Conservation (phyloP, 2,797 vertebrate genomes). For the Sylvilagus floridanus region DNA sequence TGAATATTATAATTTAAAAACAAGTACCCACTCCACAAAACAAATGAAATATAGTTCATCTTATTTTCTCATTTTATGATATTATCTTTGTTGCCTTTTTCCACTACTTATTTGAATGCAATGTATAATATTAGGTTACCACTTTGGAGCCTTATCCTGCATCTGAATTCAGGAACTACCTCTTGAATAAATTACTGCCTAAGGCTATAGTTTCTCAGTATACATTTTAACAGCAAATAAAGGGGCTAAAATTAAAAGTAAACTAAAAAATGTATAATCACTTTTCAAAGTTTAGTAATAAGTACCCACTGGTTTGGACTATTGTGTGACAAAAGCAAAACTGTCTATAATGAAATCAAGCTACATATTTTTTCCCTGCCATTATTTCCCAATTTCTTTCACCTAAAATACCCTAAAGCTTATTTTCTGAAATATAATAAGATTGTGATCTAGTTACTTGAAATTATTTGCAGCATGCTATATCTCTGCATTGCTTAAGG, state of each 20-base stretch:
- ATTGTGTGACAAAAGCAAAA: slow-evolving; percentile 49
- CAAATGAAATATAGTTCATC: slow-evolving; percentile 48
- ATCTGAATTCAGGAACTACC: slow-evolving; percentile 34
- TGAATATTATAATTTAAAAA: slow-evolving; percentile 69
- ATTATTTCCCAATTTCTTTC: slow-evolving; percentile 45
- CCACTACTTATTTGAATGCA: slow-evolving; percentile 53
- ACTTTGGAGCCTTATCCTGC: not conserved
- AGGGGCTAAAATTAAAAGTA: slow-evolving; percentile 59
- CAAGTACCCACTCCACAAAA: not conserved
- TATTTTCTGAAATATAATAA: slow-evolving; percentile 53
- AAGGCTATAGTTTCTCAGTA: slow-evolving; percentile 34
- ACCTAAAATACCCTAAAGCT: slow-evolving; percentile 42
- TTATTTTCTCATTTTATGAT: slow-evolving; percentile 24
- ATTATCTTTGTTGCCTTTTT: slow-evolving; percentile 54
- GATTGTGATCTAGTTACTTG: slow-evolving; percentile 37
- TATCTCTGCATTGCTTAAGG: slow-evolving; percentile 49
- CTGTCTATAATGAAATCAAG: slow-evolving; percentile 53
- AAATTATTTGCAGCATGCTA: slow-evolving; percentile 52
- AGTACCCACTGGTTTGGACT: slow-evolving; percentile 47
- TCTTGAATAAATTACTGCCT: slow-evolving; percentile 59
- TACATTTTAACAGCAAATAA: slow-evolving; percentile 61
- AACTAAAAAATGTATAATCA: slow-evolving; percentile 61
- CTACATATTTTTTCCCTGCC: slow-evolving; percentile 36
- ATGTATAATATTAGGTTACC: slow-evolving; percentile 48
- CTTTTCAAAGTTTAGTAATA: slow-evolving; percentile 44